These are phyloP conservation scores for Amblyopsis rosae DNA, from an alignment of 2,113 vertebrate species.

Conservation along the genomic window DNA sequence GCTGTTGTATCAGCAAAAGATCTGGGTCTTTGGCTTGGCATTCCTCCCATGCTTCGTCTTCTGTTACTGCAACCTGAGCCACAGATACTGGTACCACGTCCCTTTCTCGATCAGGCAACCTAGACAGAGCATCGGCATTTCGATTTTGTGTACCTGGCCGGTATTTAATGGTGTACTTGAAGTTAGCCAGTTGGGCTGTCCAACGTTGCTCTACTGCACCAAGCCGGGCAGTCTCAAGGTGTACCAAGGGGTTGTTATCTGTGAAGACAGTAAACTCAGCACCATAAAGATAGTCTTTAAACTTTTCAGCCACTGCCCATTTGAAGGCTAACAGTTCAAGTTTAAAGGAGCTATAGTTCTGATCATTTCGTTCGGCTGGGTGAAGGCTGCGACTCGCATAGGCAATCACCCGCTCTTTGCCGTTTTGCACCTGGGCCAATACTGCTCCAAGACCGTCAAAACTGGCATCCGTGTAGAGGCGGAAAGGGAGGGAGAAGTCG, in stretches of 20 bases:
- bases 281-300: constrained; percentile 17
- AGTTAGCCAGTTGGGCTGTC: neutral
- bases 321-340: constrained; percentile 6
- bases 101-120: neutral
- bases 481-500: constrained; percentile 9
- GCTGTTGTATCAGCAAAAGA: no score
- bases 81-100: neutral
- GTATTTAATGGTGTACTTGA: constrained; percentile 7
- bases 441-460: constrained; percentile 7
- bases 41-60: neutral
- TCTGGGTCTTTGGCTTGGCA: neutral
- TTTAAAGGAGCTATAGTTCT: constrained; percentile 19
- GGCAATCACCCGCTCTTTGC: neutral
- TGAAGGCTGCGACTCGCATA: constrained; percentile 3
- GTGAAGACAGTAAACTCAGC: neutral
- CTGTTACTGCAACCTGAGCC: neutral
- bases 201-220: neutral
- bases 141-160: neutral
- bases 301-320: constrained; percentile 7
- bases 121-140: constrained; percentile 15
- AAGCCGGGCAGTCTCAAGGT: neutral
- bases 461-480: constrained; percentile 12
- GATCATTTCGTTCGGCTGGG: neutral
- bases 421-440: constrained; percentile 4
- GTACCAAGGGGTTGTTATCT: neutral